Evolutionary conservation across 2,888 invertebrate genomes (phyloP), one percentile per base, ranked within the genome.

Genomic region (Apotomis betuletana): DNA sequence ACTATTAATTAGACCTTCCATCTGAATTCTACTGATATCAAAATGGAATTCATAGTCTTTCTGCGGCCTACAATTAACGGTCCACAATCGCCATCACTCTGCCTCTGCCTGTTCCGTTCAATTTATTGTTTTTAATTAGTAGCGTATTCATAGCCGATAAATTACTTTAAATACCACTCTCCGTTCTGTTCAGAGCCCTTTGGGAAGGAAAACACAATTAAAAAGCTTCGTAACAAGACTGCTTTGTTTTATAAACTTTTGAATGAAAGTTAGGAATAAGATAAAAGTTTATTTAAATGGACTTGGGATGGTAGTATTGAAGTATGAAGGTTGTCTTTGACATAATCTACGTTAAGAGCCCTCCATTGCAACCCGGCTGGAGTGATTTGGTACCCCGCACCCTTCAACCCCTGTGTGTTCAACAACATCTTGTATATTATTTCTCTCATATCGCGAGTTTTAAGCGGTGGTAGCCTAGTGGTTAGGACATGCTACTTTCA

Each of bases 41-140:
- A 41, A 41, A 41, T 41, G 41, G 41, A 41, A 46, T 46, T 4
- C 1, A 4, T 38, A 52, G 52, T 51, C 38, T 27, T 52, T 38
- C 49, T 52, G 10, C 57, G 36, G 36, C 5, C 12, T 10, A 4
- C 9, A 36, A 36, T 10, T 10, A 36, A 36, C 9, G 12, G 10
- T 9, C 57, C 27, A 27, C 27, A 12, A 57, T 15, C 57, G 36
- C 49, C 61, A 61, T 61, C 61, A 12, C 38, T 57, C 12, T 4
- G 15, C 4, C 38, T 57, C 12, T 4, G 15, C 4, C 52, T 3
- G 36, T 51, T 62, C 9, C 51, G 13, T 62, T 36, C 6, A 61
- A 61, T 59, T 59, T 59, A 61, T 49, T 61, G 61, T 49, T 61
- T 61, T 49, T 61, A 61, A 61, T 61, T 49, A 61, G 9, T 13